Evolutionary conservation across 2,888 invertebrate species (phyloP), one percentile per base, ranked within the genome.

Genomic region (Cantharis flavilabris): DNA sequence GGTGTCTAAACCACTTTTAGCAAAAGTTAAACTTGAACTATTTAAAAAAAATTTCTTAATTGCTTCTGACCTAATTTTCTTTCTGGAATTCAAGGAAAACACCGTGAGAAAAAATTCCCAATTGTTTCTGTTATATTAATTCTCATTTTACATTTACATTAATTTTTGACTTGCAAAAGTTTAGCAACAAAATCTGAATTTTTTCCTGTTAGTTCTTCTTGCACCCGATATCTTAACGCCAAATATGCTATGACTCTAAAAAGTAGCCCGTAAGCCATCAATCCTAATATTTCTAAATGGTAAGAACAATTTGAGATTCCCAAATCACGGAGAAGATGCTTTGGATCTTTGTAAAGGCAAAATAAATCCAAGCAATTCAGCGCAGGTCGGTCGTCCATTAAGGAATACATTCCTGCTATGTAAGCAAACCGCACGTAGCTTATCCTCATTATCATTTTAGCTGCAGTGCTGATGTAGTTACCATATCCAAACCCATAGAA

Each of bases 401-500:
- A 11, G 4, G 76, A 33, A 14, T 26, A 30, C n/a, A 67, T 67
- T 16, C 5, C 33, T 13, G 72, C 72, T n/a, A 33, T 33, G 11
- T 28, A n/a, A 1, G 33, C 33, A 70, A 18, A 33, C 9, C 33
- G 18, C 7, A 33, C 11, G 18, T 67, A 67, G 9, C 65, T 70
- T 13, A 33, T 70, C 9, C 33, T 16, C 28, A 16, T 69, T 14
- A 30, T 30, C n/a, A 69, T 14, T 30, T 70, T 70, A 14, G 33
- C n/a, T 1, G 18, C 3, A 1, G 65, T 23, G 0, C 23, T 26
- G n/a, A 67, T 4, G 9, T 23, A n/a, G 9, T 4, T 13, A 13
- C 26, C 26, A 18, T 91, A 92, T 9, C 93, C 93, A 90, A 93
- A 91, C 1, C 92, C 93, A 82, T 93, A 92, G 79, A 92, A 90